phyloP scores from a whole-genome alignment of 1,140 invertebrate genomes.

The Drosophila carrolli region DNA sequence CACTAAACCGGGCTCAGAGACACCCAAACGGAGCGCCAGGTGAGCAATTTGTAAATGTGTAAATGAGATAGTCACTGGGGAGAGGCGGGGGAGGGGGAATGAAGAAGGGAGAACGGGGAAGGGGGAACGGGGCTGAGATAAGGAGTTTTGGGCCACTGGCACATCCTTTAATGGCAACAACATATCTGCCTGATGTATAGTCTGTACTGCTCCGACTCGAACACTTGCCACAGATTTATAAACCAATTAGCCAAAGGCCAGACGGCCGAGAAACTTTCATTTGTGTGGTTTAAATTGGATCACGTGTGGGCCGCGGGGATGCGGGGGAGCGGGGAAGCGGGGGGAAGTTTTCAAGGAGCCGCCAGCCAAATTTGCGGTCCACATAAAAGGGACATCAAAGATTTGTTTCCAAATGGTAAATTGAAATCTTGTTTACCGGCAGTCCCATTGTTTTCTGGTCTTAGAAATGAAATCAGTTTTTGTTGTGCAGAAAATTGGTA shows the following conservation, averaged over 20 bases:
- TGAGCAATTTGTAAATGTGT: constrained; percentile 70
- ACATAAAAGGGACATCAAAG: constrained; percentile 23
- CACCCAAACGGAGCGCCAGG: constrained; percentile 4
- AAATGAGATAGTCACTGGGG: constrained; percentile 40
- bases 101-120: too few species aligned
- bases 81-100: neutral
- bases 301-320: neutral
- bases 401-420: constrained; percentile 22
- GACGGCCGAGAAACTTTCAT: constrained; percentile 31
- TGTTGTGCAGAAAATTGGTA: neutral
- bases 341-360: neutral
- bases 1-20: constrained; percentile 71
- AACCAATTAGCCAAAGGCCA: constrained; percentile 46
- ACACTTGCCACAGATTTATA: constrained; percentile 46
- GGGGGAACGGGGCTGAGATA: constrained; percentile 7
- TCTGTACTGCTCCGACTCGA: constrained; percentile 1
- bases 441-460: neutral
- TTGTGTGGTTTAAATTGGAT: constrained; percentile 42
- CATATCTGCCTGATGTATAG: constrained; percentile 10
- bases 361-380: constrained; percentile 29
- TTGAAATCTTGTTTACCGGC: constrained; percentile 7
- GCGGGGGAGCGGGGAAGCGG: neutral
- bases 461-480: neutral
- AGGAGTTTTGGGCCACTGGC: neutral
- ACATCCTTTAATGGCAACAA: constrained; percentile 26